Base-by-base conservation (phyloP, 37 sponge, comb jelly and placozoan genomes). In the Diacarnus erythraeanus region DNA sequence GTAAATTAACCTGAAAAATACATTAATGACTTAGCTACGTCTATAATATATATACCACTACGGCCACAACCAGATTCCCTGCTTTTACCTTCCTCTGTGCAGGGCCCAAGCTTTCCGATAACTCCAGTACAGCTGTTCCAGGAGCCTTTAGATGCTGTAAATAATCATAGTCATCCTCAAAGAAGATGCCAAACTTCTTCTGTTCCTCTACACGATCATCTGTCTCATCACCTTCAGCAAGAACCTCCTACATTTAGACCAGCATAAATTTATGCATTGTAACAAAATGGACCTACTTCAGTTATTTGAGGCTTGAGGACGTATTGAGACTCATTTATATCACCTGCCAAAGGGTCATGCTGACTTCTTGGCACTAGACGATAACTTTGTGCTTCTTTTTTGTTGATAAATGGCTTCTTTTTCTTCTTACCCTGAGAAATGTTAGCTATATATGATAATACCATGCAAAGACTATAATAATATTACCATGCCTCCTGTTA, bases 321-420 rank as follows among this genome's bases (percentile, higher is more conserved):
- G 33, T 81, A 58, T 79, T 93, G 95, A 35, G 89, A 29, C 61
- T 88, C 87, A 60, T 84, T 87, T 27, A 77, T 44, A 57, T 96
- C 95, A 3, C 80, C 90, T 18, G 68, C 37, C 37, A 96, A 85
- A 25, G 97, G 97, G 65, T 98, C 99, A 25, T 82, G 76, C 63
- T 98, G 99, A 59, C 97, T 92, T 41, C 99, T 76, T 69, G 94
- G 90, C 3, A 98, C 99, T 63, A 98, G 75, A 42, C 85, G 65
- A 75, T 71, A 98, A 29, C 84, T 77, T 43, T 84, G 70, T 0
- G 95, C 85, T 34, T 92, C 79, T 85, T 94, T 98, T 87, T 98
- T 98, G 90, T 96, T 91, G 23, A 98, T 98, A 74, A 96, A 98
- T 36, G 88, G 92, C 69, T 94, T 96, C 94, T 95, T 97, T 65